phyloP scores from a whole-genome alignment of 2,113 vertebrate species.

The Poicephalus meyeri region DNA sequence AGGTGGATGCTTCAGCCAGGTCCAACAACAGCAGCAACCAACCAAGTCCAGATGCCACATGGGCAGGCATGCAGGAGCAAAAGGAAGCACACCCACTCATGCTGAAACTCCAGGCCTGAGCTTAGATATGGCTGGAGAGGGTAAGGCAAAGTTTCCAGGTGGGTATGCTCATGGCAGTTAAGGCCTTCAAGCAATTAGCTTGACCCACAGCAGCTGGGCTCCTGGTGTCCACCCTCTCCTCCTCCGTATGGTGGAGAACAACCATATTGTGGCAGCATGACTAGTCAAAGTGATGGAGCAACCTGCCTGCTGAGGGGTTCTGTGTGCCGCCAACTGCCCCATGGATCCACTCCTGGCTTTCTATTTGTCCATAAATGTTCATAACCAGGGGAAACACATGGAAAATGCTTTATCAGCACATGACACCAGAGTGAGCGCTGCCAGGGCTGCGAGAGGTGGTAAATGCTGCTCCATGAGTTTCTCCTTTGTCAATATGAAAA shows the following conservation, averaged over 20 bases:
- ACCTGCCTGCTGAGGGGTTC: not conserved
- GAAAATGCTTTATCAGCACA: not conserved
- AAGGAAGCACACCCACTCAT: rapidly evolving
- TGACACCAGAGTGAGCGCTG: not conserved
- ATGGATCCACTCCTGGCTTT: not conserved
- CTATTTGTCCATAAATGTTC: not conserved
- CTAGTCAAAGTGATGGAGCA: not conserved
- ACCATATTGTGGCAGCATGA: not conserved
- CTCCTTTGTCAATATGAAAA: not conserved
- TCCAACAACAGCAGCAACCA: not conserved
- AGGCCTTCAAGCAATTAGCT: not conserved
- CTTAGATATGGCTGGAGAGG: not conserved
- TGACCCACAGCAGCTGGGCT: not conserved
- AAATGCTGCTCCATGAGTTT: not conserved
- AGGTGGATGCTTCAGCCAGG: not conserved
- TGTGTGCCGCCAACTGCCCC: rapidly evolving
- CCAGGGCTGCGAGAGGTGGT: not conserved
- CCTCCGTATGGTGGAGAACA: not conserved
- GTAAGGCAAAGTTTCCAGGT: not conserved
- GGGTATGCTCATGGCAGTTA: not conserved
- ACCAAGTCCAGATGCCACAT: rapidly evolving
- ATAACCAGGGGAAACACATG: not conserved
- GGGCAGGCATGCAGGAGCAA: not conserved
- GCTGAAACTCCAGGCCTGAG: rapidly evolving
- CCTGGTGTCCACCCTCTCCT: not conserved